These are phyloP conservation scores for Steinernema hermaphroditum DNA, from an alignment of 2,888 invertebrate species.

Conservation along the genomic window DNA sequence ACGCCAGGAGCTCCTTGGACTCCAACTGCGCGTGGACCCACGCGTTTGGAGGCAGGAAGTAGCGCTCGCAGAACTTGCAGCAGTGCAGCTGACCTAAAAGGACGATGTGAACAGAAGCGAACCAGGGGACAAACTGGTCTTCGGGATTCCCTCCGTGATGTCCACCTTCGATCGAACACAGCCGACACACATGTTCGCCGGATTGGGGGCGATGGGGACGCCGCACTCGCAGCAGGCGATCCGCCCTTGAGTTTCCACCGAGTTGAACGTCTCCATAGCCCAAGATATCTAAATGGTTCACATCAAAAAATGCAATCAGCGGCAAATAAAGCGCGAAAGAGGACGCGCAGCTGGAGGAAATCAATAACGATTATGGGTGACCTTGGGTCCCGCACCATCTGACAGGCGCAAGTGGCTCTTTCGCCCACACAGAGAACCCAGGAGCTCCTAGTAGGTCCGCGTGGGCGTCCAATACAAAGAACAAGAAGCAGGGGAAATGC, in stretches of 20 bases:
- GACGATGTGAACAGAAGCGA: background rate
- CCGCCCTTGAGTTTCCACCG: conserved; percentile 46
- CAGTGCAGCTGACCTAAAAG: conserved; percentile 67
- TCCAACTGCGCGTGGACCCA: conserved; percentile 75
- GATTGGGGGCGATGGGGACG: conserved; percentile 86
- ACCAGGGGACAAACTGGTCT: conserved; percentile 73
- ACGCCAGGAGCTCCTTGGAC: conserved; percentile 70
- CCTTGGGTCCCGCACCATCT: too few species aligned
- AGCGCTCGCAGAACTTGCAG: conserved; percentile 71
- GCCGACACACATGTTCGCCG: conserved; percentile 93
- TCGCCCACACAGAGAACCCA: too few species aligned
- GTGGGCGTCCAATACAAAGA: too few species aligned
- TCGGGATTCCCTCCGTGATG: conserved; percentile 92
- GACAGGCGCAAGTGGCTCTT: too few species aligned
- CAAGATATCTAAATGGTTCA: background rate
- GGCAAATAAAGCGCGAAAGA: too few species aligned
- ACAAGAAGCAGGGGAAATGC: too few species aligned
- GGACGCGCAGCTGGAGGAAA: too few species aligned
- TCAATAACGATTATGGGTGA: too few species aligned
- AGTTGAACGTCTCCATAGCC: conserved; percentile 34
- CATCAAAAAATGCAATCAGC: too few species aligned
- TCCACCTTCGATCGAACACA: conserved; percentile 89
- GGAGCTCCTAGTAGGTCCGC: too few species aligned
- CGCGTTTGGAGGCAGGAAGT: conserved; percentile 86
- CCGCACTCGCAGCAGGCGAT: conserved; percentile 88